Conservation (phyloP, 2,113 vertebrate species). For the Drymodes brunneopygia region DNA sequence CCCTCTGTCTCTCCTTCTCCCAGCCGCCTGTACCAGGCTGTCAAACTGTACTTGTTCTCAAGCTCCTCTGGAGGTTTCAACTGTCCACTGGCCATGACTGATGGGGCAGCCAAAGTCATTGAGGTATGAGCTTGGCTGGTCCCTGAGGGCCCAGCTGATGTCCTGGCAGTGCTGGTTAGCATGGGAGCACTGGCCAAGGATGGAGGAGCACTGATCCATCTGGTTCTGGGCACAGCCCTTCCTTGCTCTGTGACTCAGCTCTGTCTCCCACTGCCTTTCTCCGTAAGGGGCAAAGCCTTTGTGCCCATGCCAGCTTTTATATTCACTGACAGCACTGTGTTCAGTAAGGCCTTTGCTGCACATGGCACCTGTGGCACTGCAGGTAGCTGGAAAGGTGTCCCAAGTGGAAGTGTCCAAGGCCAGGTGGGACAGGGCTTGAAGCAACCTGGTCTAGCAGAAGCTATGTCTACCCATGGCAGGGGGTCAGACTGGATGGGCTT, state of each 20-base stretch:
- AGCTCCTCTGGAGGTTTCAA: slow-evolving; percentile 76
- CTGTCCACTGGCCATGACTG: slow-evolving; percentile 87
- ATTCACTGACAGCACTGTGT: background rate
- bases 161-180: background rate
- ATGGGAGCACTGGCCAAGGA: background rate
- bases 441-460: background rate
- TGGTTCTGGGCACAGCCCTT: background rate
- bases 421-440: background rate
- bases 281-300: background rate
- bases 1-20: background rate
- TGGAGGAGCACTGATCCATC: background rate
- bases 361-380: background rate
- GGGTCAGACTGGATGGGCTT: background rate
- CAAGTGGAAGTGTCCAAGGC: background rate
- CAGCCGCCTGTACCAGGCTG: slow-evolving; percentile 85
- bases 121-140: slow-evolving; percentile 68
- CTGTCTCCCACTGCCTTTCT: background rate
- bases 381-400: background rate
- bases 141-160: background rate
- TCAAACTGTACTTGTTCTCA: slow-evolving; percentile 81
- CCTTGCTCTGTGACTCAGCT: background rate
- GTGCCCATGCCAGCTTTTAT: background rate
- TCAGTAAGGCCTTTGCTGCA: background rate
- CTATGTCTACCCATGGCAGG: background rate
- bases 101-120: slow-evolving; percentile 87